phyloP scores from a whole-genome alignment of 2,797 vertebrate species.

The Acrocephalus scirpaceus region DNA sequence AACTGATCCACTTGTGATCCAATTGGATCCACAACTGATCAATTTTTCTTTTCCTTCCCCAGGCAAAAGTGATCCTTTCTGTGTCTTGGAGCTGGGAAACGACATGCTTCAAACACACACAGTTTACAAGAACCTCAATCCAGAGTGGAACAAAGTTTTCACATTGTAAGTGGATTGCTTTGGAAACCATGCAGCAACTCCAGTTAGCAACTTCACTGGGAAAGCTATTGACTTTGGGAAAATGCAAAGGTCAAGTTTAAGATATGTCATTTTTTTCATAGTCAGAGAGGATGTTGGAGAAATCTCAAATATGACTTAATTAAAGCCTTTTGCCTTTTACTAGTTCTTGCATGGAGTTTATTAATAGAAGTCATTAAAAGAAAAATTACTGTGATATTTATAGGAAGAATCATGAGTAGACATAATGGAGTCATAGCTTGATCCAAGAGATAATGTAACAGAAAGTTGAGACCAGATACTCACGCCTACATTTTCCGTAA shows the following conservation, averaged over 20 bases:
- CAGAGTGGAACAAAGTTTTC: conserved; percentile 94
- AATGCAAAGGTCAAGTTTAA: conserved; percentile 47
- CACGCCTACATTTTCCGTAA: not conserved
- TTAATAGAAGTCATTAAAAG: conserved; percentile 69
- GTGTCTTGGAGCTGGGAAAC: conserved; percentile 90
- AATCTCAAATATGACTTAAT: conserved; percentile 54
- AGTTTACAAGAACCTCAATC: conserved; percentile 90
- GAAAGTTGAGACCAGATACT: conserved; percentile 24
- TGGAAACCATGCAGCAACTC: not conserved
- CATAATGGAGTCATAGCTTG: conserved; percentile 55
- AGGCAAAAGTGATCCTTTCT: conserved; percentile 95
- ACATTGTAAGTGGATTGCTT: conserved; percentile 87
- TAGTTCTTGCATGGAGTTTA: conserved; percentile 50
- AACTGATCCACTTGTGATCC: not conserved
- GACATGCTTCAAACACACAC: conserved; percentile 93
- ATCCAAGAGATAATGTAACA: conserved; percentile 52
- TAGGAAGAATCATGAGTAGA: conserved; percentile 63
- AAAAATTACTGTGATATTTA: conserved; percentile 65
- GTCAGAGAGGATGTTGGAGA: conserved; percentile 30
- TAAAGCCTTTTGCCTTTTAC: conserved; percentile 58
- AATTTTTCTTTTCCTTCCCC: not conserved
- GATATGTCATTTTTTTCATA: conserved; percentile 10
- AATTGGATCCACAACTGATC: too few species aligned
- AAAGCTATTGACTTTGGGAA: conserved; percentile 22
- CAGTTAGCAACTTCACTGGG: not conserved